These are phyloP conservation scores for Coleophora flavipennella DNA, from an alignment of 2,888 invertebrate genomes.

Conservation along the genomic window DNA sequence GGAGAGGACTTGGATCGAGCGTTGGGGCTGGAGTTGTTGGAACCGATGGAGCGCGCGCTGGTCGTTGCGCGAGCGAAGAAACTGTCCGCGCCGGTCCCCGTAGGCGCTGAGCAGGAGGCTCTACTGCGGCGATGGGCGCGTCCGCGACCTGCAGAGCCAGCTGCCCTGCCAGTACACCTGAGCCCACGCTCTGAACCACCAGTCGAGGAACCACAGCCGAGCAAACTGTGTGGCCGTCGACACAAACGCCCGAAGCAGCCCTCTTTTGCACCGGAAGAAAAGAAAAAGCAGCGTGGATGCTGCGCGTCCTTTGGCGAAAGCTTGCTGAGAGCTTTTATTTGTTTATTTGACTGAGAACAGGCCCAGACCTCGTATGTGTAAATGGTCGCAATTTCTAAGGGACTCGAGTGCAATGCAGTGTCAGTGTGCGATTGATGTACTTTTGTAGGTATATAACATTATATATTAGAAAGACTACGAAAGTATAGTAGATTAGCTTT, in stretches of 20 bases:
- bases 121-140: slow-evolving; percentile 59
- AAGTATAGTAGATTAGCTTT: too few relatives aligned
- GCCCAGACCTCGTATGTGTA: slow-evolving; percentile 11
- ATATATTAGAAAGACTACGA: too few relatives aligned
- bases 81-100: slow-evolving; percentile 55
- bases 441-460: too few relatives aligned
- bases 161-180: slow-evolving; percentile 55
- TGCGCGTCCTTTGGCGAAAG: slow-evolving; percentile 67
- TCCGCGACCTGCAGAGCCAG: slow-evolving; percentile 49
- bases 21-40: slow-evolving; percentile 48
- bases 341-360: slow-evolving; percentile 64
- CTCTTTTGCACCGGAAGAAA: slow-evolving; percentile 53
- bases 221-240: slow-evolving; percentile 47
- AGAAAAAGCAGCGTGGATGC: slow-evolving; percentile 48
- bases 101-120: slow-evolving; percentile 58
- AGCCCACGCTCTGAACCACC: slow-evolving; percentile 53
- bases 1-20: slow-evolving; percentile 77
- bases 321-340: slow-evolving; percentile 62
- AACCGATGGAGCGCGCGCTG: slow-evolving; percentile 60
- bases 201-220: slow-evolving; percentile 42
- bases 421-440: too few relatives aligned
- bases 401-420: too few relatives aligned
- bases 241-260: slow-evolving; percentile 53
- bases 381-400: neutral
- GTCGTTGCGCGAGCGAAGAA: slow-evolving; percentile 56